Evolutionary conservation across 2,113 vertebrate genomes (phyloP).

Genomic region (Gracilinanus agilis): DNA sequence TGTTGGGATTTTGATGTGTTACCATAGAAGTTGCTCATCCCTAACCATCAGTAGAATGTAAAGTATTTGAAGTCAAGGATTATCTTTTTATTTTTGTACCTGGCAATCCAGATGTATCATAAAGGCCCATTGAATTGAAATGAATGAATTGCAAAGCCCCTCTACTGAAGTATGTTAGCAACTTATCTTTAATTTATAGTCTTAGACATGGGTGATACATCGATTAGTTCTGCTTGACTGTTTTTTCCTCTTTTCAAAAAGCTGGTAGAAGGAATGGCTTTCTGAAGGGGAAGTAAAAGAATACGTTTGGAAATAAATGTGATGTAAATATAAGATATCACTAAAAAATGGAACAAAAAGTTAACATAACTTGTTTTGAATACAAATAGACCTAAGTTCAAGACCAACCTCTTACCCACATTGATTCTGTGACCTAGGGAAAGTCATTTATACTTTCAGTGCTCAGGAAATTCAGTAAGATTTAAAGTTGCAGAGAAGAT

Average conservation of each 20-base stretch:
- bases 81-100: not conserved
- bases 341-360: not conserved
- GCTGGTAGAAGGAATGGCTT: not conserved
- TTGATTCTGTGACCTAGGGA: not conserved
- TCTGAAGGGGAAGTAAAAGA: not conserved
- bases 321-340: not conserved
- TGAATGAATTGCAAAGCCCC: not conserved
- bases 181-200: not conserved
- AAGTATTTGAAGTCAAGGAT: not conserved
- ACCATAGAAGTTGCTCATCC: not conserved
- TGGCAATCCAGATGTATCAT: not conserved
- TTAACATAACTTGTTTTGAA: not conserved
- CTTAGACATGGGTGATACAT: not conserved
- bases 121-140: not conserved
- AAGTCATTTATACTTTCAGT: not conserved
- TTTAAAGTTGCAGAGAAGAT: not conserved
- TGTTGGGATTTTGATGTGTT: not conserved
- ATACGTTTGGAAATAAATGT: not conserved
- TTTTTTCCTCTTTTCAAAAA: not conserved
- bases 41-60: not conserved
- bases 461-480: not conserved
- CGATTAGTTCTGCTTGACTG: not conserved
- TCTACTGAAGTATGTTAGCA: not conserved
- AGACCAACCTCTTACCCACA: not conserved
- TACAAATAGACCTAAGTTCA: not conserved